Evolutionary conservation across 2,797 vertebrate genomes (phyloP).

Genomic region (Hoplostethus atlanticus): DNA sequence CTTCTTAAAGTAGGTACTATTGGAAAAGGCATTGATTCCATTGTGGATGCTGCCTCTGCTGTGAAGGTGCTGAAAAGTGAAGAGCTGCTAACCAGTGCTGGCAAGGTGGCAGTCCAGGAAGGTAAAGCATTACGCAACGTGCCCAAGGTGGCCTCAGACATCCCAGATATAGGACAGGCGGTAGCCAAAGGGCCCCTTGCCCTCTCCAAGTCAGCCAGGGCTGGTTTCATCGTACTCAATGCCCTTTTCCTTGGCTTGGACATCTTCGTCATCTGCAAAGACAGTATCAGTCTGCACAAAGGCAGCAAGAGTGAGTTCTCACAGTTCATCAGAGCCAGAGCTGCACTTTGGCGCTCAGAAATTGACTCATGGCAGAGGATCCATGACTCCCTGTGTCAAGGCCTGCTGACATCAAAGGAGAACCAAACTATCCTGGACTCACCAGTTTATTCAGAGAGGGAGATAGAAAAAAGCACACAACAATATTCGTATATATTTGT

Average conservation of each 20-base stretch:
- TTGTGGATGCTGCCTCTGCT: constrained; percentile 55
- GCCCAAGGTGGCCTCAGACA: constrained; percentile 67
- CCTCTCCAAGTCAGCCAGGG: constrained; percentile 62
- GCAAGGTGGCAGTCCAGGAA: constrained; percentile 54
- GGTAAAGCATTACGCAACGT: constrained; percentile 56
- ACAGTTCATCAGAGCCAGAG: constrained; percentile 75
- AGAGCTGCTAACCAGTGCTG: constrained; percentile 27
- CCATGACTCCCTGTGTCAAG: constrained; percentile 50
- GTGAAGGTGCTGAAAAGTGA: constrained; percentile 44
- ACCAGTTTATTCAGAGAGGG: constrained; percentile 46
- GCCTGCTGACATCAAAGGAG: constrained; percentile 39
- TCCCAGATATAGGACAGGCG: constrained; percentile 77
- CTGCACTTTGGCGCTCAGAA: constrained; percentile 74
- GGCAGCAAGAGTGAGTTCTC: constrained; percentile 71
- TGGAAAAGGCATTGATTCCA: constrained; percentile 40
- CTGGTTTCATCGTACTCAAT: constrained; percentile 67
- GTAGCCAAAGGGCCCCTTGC: constrained; percentile 66
- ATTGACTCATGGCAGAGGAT: constrained; percentile 75
- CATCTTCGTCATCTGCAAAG: constrained; percentile 79
- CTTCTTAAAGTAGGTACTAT: background rate
- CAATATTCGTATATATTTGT: too few species aligned
- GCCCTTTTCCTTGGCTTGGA: constrained; percentile 80
- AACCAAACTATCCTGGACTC: constrained; percentile 58
- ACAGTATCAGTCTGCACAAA: constrained; percentile 76
- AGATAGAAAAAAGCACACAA: too few species aligned